Base-by-base conservation (phyloP, 2,113 vertebrate species). In the Lonchura striata region DNA sequence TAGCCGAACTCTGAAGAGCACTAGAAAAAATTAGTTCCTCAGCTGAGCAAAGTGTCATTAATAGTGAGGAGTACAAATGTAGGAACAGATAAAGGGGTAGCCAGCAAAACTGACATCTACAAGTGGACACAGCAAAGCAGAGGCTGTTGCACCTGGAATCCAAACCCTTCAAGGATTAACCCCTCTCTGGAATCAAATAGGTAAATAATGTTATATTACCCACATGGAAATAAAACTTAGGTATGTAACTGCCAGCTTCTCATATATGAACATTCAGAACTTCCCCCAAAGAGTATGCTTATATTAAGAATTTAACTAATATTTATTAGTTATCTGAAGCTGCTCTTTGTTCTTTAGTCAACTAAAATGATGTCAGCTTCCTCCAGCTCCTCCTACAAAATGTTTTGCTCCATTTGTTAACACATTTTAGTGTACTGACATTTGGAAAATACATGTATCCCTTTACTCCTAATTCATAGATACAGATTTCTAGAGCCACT, bases 261-360 rank as follows among this genome's bases (percentile, higher is more conserved):
- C 54, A 61, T 75, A 41, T 78, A 12, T 13, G 9, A 92, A 50
- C 50, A 63, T 63, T 88, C 60, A 80, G 59, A 78, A 74, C 25
- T 46, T 84, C 30, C 30, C 28, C 21, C 53, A 60, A 68, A 82
- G 31, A 65, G 7, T 44, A 68, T n/a, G 30, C 54, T 65, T 80
- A 22, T 70, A 54, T 61, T 61, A 88, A 90, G 41, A 72, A 64
- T 71, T 74, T 78, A 71, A 71, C 91, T 83, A 88, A n/a, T 87
- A 74, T 70, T 82, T 66, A 31, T 88, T 92, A 59, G 69, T 91
- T 68, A 76, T 57, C 15, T 1, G 0, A 70, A 90, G 49, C 50
- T 54, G 37, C 18, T 80, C 23, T 94, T 96, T 88, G 79, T 81
- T 86, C 82, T 86, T 88, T 37, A 86, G 31, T 90, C 46, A 72